Conservation (phyloP, 1,140 invertebrate species). For the Myzus persicae region DNA sequence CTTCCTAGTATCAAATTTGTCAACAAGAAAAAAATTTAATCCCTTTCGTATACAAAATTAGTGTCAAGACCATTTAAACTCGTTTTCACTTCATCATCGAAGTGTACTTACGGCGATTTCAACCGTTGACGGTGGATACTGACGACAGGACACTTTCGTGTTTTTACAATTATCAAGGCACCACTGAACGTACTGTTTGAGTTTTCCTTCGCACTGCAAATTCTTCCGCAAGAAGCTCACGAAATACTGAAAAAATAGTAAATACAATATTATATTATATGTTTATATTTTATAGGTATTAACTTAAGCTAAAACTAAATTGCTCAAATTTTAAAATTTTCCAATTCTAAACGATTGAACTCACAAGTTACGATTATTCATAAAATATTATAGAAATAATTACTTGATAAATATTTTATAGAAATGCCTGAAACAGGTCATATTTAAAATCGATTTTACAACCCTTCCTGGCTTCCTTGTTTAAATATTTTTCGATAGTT, state of each 20-base stretch:
- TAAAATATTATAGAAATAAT: too few relatives aligned
- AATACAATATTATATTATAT: background rate
- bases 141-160: constrained; percentile 80
- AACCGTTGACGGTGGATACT: constrained; percentile 87
- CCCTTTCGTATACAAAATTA: background rate
- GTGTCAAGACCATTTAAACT: background rate
- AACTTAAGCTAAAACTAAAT: background rate
- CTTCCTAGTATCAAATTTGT: background rate
- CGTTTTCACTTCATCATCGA: background rate
- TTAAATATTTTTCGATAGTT: too few relatives aligned
- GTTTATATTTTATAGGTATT: background rate
- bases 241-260: constrained; percentile 70
- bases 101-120: constrained; percentile 82
- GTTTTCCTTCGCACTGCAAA: constrained; percentile 74
- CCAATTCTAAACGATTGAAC: too few relatives aligned
- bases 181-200: constrained; percentile 90
- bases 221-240: constrained; percentile 81
- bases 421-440: too few relatives aligned
- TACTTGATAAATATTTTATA: too few relatives aligned
- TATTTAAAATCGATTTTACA: too few relatives aligned
- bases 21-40: background rate
- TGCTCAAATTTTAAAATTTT: background rate
- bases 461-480: too few relatives aligned
- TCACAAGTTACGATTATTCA: too few relatives aligned
- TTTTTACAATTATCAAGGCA: constrained; percentile 92